Base-by-base conservation (phyloP, 2,797 vertebrate genomes). In the Alcedo atthis region DNA sequence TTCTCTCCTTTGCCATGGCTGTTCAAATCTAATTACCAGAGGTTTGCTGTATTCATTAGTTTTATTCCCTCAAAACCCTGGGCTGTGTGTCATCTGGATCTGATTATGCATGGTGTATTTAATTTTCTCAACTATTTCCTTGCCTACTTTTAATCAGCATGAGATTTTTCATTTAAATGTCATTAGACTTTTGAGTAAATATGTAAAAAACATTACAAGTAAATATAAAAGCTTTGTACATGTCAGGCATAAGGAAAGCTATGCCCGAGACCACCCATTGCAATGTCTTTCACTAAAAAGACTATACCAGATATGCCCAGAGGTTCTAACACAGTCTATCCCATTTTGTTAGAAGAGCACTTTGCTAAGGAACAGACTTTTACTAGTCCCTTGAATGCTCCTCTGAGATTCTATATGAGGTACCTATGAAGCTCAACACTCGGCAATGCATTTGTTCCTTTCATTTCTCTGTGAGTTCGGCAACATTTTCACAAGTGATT, bases 71-170 rank as follows among this genome's bases (percentile, higher is more conserved):
- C 85, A 80, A 96, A 96, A 95, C 76, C 62, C 89, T 61, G 57
- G 69, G 68, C 71, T 93, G 79, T 28, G 6, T 76, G 69, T 95
- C 91, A 94, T 95, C 93, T 96, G 95, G 91, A 93, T 93, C 83
- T 93, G 89, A 95, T 95, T 95, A 93, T 69, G 64, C 49, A 90
- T 28, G 84, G 95, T 86, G 71, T 85, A 92, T 95, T 96, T 95
- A 75, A 93, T 96, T 93, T 96, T 95, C 90, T 81, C 84, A 93
- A 74, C 76, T 92, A 94, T 96, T 96, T 90, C 94, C 90, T 67
- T 94, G 95, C 94, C 93, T 95, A 94, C 86, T 96, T 96, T 95
- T 94, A 96, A 96, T 95, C 90, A 95, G 92, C 93, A 94, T 76
- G 89, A 94, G 87, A 93, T 92, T 94, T 94, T 96, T 95, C 93